Conservation (phyloP, 1,140 invertebrate genomes). For the Drosophila fuyamai region DNA sequence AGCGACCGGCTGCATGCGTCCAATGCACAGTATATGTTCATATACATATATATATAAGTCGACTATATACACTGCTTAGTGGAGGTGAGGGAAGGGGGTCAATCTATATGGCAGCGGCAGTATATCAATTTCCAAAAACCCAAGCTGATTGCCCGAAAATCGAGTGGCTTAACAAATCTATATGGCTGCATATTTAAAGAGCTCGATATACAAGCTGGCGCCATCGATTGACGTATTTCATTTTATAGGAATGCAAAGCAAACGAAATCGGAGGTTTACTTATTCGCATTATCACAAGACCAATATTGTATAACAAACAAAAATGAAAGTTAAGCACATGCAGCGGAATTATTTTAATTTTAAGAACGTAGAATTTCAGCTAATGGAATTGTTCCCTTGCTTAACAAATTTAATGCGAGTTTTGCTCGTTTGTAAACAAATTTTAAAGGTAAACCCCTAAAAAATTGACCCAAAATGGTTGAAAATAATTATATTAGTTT, state of each 20-base stretch:
- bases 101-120: not conserved
- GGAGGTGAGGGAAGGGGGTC: slow-evolving; percentile 3
- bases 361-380: slow-evolving; percentile 12
- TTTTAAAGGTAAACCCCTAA: not conserved
- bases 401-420: not conserved
- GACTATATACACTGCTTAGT: not conserved
- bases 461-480: not conserved
- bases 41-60: not conserved
- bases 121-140: slow-evolving; percentile 30
- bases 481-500: too few species aligned
- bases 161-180: slow-evolving; percentile 36
- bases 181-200: slow-evolving; percentile 43
- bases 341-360: slow-evolving; percentile 27
- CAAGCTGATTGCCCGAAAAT: slow-evolving; percentile 42
- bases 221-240: slow-evolving; percentile 49
- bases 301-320: slow-evolving; percentile 44
- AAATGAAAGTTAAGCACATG: slow-evolving; percentile 15
- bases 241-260: slow-evolving; percentile 13
- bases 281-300: slow-evolving; percentile 30
- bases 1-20: slow-evolving; percentile 29
- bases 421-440: not conserved
- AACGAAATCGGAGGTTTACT: slow-evolving; percentile 22
- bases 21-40: slow-evolving; percentile 16
- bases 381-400: not conserved
- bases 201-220: slow-evolving; percentile 43